Percentiles rank a stretch among this genome's conserved stretches.
These are phyloP conservation scores for Octomys mimax DNA, from an alignment of 2,797 vertebrate species.

Conservation along the genomic window DNA sequence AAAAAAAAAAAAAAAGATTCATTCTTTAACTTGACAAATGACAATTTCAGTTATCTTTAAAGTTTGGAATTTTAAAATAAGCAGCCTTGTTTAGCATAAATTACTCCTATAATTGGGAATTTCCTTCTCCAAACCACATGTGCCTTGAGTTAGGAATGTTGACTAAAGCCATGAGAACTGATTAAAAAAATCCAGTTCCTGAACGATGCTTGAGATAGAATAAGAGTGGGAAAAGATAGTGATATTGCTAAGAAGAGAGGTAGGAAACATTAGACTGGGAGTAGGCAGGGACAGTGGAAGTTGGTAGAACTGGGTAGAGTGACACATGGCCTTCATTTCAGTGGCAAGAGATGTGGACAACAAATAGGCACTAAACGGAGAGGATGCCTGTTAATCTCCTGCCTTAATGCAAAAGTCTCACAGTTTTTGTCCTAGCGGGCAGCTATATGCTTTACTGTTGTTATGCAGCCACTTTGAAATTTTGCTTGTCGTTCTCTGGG, in stretches of 20 bases:
- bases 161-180: neutral
- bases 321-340: neutral
- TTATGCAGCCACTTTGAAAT: constrained; percentile 14
- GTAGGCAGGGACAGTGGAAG: too few relatives aligned
- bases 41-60: neutral
- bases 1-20: too few relatives aligned
- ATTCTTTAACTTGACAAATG: neutral
- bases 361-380: neutral
- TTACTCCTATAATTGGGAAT: neutral
- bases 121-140: neutral
- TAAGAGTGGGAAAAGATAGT: neutral
- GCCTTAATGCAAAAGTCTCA: neutral
- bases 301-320: neutral
- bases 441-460: neutral
- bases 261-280: neutral
- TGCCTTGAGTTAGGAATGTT: neutral
- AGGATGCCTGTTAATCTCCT: neutral
- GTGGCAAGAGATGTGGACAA: neutral
- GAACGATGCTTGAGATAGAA: neutral
- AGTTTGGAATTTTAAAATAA: constrained; percentile 60
- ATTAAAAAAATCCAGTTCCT: neutral
- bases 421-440: neutral
- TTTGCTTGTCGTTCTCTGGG: neutral
- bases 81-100: neutral
- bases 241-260: neutral